phyloP scores from a whole-genome alignment of 2,888 invertebrate species.

The Fissipunctia ypsillon region DNA sequence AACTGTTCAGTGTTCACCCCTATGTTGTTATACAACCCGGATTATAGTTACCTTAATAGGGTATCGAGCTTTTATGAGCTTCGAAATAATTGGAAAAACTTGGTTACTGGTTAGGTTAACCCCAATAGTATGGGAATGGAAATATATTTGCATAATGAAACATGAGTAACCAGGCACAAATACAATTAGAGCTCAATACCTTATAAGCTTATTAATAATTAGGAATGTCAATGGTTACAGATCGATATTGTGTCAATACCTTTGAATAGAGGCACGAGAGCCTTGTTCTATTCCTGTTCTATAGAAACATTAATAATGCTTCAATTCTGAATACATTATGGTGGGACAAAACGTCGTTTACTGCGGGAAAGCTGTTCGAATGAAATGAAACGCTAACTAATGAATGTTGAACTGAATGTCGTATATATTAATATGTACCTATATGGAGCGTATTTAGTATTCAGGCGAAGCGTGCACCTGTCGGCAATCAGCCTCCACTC shows the following conservation, averaged over 20 bases:
- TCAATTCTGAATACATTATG: slow-evolving; percentile 55
- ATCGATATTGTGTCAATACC: slow-evolving; percentile 49
- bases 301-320: slow-evolving; percentile 50
- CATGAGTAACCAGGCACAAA: neutral
- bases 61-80: slow-evolving; percentile 30
- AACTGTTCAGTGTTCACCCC: slow-evolving; percentile 44
- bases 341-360: slow-evolving; percentile 59
- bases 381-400: slow-evolving; percentile 75
- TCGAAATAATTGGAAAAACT: slow-evolving; percentile 41
- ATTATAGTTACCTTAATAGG: slow-evolving; percentile 56
- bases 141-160: slow-evolving; percentile 27
- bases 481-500: slow-evolving; percentile 80
- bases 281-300: slow-evolving; percentile 40
- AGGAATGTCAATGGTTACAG: slow-evolving; percentile 35
- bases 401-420: slow-evolving; percentile 73
- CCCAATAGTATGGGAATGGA: slow-evolving; percentile 18
- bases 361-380: slow-evolving; percentile 63
- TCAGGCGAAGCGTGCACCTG: slow-evolving; percentile 80
- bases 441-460: slow-evolving; percentile 76
- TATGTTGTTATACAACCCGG: slow-evolving; percentile 33
- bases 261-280: slow-evolving; percentile 6
- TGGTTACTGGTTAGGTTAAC: slow-evolving; percentile 10
- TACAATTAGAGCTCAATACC: slow-evolving; percentile 11
- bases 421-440: slow-evolving; percentile 69
- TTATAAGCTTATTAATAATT: slow-evolving; percentile 44